Base-by-base conservation (phyloP, 2,888 invertebrate species). In the Branchinecta sandiegonensis region DNA sequence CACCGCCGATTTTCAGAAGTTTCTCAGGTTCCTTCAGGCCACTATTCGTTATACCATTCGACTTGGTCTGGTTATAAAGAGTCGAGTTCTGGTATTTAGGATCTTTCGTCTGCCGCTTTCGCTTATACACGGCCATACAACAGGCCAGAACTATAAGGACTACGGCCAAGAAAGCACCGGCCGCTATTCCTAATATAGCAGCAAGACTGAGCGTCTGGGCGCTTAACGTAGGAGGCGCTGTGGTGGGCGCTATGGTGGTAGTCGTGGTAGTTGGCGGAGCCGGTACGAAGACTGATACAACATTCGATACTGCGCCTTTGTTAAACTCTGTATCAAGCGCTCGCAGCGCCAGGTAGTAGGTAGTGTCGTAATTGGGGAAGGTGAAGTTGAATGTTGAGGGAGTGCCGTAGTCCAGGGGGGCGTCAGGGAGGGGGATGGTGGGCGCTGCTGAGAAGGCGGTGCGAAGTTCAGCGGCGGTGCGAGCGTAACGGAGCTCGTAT, bases 331-430 rank as follows among this genome's bases (percentile, higher is more conserved):
- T 79, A 5, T 80, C 78, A 72, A 77, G 80, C 1, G 83, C 80
- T 47, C 81, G 78, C 4, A 84, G 75, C 7, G 82, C 82, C 70
- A 83, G 79, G 73, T 80, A 84, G 68, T 81, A 73, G 2, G 81
- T 78, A 70, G 79, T 78, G 69, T 82, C 82, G 66, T 80, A 79
- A 47, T 78, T 75, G 1, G 78, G 78, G 73, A 82, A 78, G 70
- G 80, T 81, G 17, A 81, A 71, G 3, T 78, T 80, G 72, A 80
- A 80, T 5, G 79, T 78, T 0, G 81, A 81, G 71, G 81, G 80
- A 8, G 81, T 80, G 13, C 83, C 83, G 47, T 80, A 78, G 2
- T 79, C 77, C 68, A 81, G 74, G 1, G 81, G 79, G 12, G 14
- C 47, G 23, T 69, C 64, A 9, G 66, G 14, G 63, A 47, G 66